Percentiles rank a stretch among this genome's conserved stretches.
Evolutionary conservation across 2,888 invertebrate species (phyloP).

Genomic region (Tinea pellionella): DNA sequence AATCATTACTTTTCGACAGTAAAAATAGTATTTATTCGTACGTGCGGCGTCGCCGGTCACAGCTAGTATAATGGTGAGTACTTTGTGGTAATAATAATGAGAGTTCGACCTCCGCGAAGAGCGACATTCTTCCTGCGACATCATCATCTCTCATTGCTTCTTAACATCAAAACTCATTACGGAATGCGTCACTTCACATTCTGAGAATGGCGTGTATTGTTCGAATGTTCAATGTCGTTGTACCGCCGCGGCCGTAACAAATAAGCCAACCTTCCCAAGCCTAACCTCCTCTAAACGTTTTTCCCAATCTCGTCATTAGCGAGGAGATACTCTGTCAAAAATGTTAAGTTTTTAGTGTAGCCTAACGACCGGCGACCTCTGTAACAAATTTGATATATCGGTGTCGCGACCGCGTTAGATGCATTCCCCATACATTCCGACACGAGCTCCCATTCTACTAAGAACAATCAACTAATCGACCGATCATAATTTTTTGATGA

Average conservation of each 20-base stretch:
- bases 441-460: slow-evolving; percentile 18
- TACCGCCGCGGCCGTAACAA: slow-evolving; percentile 10
- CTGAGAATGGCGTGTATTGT: background rate
- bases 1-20: no score
- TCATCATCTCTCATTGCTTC: slow-evolving; percentile 16
- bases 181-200: slow-evolving; percentile 10
- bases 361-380: slow-evolving; percentile 24
- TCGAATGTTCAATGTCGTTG: background rate
- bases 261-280: slow-evolving; percentile 11
- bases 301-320: slow-evolving; percentile 53
- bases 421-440: slow-evolving; percentile 30
- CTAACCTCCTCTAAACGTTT: slow-evolving; percentile 40
- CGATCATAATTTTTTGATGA: slow-evolving; percentile 17
- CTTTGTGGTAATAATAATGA: background rate
- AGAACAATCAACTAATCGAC: slow-evolving; percentile 14
- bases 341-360: slow-evolving; percentile 34
- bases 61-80: background rate
- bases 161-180: slow-evolving; percentile 23
- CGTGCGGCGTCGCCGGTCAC: background rate
- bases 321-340: slow-evolving; percentile 27
- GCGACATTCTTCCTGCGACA: slow-evolving; percentile 14
- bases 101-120: background rate
- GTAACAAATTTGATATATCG: slow-evolving; percentile 51
- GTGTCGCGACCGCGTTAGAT: slow-evolving; percentile 27
- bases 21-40: no score